A percentile compares a stretch with the other conserved stretches of the same genome.
Conservation (phyloP, 2,797 vertebrate species). For the Chrosomus eos region DNA sequence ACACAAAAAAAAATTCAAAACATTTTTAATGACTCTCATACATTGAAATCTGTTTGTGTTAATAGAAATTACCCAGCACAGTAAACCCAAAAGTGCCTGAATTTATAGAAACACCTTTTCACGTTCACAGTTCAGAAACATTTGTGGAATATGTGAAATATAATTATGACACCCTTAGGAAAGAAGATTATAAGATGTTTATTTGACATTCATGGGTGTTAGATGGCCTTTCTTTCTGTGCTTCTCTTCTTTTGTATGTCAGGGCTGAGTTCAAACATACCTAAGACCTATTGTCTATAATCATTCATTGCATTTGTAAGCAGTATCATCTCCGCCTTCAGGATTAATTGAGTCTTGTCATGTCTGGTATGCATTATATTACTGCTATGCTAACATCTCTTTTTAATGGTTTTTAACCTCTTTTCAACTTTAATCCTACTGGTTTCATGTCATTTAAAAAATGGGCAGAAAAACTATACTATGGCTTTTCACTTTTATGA, state of each 20-base stretch:
- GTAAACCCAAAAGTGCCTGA: background rate
- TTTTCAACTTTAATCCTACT: background rate
- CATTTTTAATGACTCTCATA: background rate
- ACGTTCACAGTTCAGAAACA: conserved; percentile 52
- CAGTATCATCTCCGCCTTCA: background rate
- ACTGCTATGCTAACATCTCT: background rate
- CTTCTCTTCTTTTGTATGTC: conserved; percentile 30
- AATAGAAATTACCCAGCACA: background rate
- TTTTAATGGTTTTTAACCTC: background rate
- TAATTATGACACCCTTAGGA: background rate
- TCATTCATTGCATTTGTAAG: conserved; percentile 37
- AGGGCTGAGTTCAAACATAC: conserved; percentile 39
- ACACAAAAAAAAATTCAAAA: background rate
- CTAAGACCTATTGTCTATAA: conserved; percentile 32
- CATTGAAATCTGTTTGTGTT: background rate
- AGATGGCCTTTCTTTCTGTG: background rate
- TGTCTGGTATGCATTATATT: conserved; percentile 35
- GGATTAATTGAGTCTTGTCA: conserved; percentile 4
- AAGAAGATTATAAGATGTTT: background rate
- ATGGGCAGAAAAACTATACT: background rate
- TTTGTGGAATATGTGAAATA: conserved; percentile 50
- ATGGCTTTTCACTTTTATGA: background rate
- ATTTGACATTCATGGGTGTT: background rate
- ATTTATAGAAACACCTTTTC: conserved; percentile 41
- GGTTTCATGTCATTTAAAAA: background rate